These are phyloP conservation scores for Ornithoptera alexandrae DNA, from an alignment of 2,888 invertebrate genomes.

Conservation along the genomic window DNA sequence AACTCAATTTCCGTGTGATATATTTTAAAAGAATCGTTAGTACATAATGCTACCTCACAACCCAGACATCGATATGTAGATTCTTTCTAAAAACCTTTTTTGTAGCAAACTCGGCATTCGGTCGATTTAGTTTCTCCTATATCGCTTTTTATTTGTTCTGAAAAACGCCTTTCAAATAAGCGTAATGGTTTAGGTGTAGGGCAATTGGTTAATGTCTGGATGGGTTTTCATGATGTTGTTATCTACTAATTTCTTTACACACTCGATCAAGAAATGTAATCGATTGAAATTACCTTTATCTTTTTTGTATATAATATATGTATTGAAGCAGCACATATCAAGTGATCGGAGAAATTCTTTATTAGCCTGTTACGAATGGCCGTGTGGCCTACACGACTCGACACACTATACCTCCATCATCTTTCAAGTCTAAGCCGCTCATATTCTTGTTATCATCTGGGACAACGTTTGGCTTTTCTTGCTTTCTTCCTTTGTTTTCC, in stretches of 20 bases:
- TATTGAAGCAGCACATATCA: too few species aligned
- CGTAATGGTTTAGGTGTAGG: conserved; percentile 37
- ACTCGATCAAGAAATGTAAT: conserved; percentile 29
- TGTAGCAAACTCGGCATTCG: conserved; percentile 36
- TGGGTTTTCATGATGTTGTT: conserved; percentile 34
- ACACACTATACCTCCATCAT: too few species aligned
- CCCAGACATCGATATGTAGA: conserved; percentile 29
- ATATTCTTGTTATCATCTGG: too few species aligned
- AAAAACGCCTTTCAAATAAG: conserved; percentile 31
- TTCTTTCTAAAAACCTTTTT: conserved; percentile 30
- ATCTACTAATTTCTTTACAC: conserved; percentile 36
- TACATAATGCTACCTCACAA: conserved; percentile 33
- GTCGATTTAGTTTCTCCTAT: conserved; percentile 35
- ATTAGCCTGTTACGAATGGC: too few species aligned
- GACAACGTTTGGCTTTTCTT: too few species aligned
- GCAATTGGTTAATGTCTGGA: conserved; percentile 36
- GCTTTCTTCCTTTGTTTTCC: too few species aligned
- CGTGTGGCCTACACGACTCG: too few species aligned
- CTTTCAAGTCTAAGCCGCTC: too few species aligned
- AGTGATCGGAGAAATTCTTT: too few species aligned
- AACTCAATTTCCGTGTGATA: conserved; percentile 32
- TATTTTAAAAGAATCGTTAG: conserved; percentile 34
- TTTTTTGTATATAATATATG: too few species aligned
- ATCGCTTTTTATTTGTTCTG: conserved; percentile 36
- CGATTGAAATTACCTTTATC: too few species aligned